phyloP scores from a whole-genome alignment of 1,140 invertebrate species.

The Proctacanthus coquilletti region DNA sequence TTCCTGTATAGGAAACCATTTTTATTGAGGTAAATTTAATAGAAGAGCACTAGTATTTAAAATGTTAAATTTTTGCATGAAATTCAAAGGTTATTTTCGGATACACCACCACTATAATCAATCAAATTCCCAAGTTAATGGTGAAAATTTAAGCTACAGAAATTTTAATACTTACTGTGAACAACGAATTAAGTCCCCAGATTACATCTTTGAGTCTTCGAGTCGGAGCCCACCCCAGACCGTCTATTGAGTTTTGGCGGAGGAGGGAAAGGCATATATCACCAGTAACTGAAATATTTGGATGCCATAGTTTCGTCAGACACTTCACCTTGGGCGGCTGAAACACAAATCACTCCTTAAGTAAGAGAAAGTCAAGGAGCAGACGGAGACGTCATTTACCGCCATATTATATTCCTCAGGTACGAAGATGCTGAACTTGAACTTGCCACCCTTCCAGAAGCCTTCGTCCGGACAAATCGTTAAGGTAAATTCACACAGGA shows the following conservation, averaged over 20 bases:
- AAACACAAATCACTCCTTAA: constrained; percentile 26
- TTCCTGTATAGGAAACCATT: no score
- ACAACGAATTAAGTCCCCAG: constrained; percentile 88
- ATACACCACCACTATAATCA: not conserved
- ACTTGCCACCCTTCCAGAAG: constrained; percentile 73
- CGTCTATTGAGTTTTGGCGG: constrained; percentile 82
- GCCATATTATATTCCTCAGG: constrained; percentile 93
- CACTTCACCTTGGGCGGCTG: constrained; percentile 87
- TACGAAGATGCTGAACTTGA: constrained; percentile 71
- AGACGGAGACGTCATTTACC: constrained; percentile 43
- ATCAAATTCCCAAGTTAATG: not conserved
- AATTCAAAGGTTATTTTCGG: no score
- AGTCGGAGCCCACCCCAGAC: constrained; percentile 88
- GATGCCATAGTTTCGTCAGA: constrained; percentile 84
- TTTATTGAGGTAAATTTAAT: no score
- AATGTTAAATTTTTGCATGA: no score
- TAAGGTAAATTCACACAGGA: constrained; percentile 65
- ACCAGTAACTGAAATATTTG: constrained; percentile 90
- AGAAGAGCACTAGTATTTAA: no score
- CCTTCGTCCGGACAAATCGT: constrained; percentile 75
- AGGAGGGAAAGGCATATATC: constrained; percentile 86
- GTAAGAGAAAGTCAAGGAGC: constrained; percentile 1
- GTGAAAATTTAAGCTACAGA: no score
- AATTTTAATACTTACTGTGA: constrained; percentile 54
- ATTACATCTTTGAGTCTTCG: constrained; percentile 83